These are phyloP conservation scores for Caenorhabditis wallacei DNA, from an alignment of 2,888 invertebrate genomes.

Conservation along the genomic window DNA sequence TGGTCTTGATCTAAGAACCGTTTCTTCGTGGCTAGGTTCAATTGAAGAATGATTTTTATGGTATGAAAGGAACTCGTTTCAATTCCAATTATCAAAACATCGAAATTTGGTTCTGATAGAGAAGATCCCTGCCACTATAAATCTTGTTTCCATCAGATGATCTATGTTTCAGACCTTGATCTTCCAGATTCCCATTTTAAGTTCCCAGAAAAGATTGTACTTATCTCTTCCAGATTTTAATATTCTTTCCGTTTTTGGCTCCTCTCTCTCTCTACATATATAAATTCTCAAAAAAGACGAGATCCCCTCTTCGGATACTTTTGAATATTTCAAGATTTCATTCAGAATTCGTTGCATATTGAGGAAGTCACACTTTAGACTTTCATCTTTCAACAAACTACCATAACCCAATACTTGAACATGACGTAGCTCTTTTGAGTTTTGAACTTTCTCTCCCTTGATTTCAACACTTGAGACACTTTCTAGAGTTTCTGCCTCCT, in stretches of 20 bases:
- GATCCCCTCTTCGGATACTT: neutral
- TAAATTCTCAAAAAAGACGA: neutral
- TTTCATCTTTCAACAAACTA: slow-evolving; percentile 21
- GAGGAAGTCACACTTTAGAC: slow-evolving; percentile 28
- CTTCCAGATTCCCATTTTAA: too few species aligned
- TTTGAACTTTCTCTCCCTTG: neutral
- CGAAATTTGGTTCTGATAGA: too few species aligned
- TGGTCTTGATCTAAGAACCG: too few species aligned
- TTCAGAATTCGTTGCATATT: slow-evolving; percentile 14
- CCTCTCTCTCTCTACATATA: neutral
- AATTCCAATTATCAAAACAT: too few species aligned
- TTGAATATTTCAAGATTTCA: slow-evolving; percentile 34
- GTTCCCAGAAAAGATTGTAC: neutral
- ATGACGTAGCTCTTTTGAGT: slow-evolving; percentile 16
- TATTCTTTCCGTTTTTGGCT: neutral
- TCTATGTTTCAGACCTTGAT: too few species aligned
- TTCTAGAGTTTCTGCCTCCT: slow-evolving; percentile 1
- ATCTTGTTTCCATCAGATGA: too few species aligned
- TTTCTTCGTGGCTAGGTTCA: too few species aligned
- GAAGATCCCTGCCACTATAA: too few species aligned
- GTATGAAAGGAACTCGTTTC: too few species aligned
- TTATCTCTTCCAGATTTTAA: neutral
- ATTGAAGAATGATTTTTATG: too few species aligned
- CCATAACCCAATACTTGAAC: slow-evolving; percentile 5
- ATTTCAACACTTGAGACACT: neutral